These are phyloP conservation scores for Mongoloraphidia duomilia DNA, from an alignment of 2,888 invertebrate species.

Conservation along the genomic window DNA sequence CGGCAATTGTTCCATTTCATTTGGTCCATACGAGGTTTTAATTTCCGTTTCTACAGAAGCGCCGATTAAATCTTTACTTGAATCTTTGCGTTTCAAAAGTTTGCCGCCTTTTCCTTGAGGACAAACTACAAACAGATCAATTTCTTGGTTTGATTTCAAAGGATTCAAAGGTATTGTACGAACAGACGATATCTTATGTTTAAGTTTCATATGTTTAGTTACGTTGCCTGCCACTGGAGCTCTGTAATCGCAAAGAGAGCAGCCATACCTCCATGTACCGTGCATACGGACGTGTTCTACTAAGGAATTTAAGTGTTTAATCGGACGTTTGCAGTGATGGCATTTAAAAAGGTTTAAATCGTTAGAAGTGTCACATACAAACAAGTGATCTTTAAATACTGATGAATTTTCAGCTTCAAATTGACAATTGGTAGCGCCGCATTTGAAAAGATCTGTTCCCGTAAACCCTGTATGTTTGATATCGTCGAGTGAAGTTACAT, in stretches of 20 bases:
- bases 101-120: constrained; percentile 17
- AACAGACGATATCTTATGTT: constrained; percentile 32
- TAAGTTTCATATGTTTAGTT: constrained; percentile 34
- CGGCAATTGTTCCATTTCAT: constrained; percentile 49
- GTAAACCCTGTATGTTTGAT: constrained; percentile 25
- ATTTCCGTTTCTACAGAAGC: constrained; percentile 10
- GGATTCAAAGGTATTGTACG: constrained; percentile 33
- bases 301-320: constrained; percentile 31
- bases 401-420: constrained; percentile 23
- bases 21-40: constrained; percentile 33
- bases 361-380: constrained; percentile 22
- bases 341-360: constrained; percentile 30
- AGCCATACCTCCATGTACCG: constrained; percentile 40
- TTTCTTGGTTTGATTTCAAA: constrained; percentile 29
- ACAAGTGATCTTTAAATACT: constrained; percentile 30
- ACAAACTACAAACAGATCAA: constrained; percentile 34
- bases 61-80: not conserved
- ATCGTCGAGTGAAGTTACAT: constrained; percentile 20
- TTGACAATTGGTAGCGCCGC: constrained; percentile 32
- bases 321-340: constrained; percentile 33
- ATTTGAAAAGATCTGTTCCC: constrained; percentile 35
- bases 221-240: constrained; percentile 21
- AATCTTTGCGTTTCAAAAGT: not conserved
- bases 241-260: constrained; percentile 38
- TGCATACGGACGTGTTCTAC: constrained; percentile 45